Percentiles rank a stretch among this genome's conserved stretches.
Evolutionary conservation across 2,113 vertebrate genomes (phyloP).

Genomic region (Chionodraco myersi): DNA sequence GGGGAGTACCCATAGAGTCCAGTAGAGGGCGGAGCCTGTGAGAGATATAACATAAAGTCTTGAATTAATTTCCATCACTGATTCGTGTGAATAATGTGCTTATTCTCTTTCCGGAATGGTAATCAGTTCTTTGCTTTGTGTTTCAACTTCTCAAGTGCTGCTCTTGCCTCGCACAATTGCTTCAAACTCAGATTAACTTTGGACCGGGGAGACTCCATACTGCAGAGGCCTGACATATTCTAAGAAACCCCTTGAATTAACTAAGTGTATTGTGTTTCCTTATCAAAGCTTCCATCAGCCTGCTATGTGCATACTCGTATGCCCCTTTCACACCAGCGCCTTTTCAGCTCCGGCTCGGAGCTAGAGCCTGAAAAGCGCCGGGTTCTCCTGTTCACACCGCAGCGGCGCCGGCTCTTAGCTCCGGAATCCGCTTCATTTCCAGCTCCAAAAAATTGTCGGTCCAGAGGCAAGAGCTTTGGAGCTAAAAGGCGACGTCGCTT

Average conservation of each 20-base stretch:
- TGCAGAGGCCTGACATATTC: background rate
- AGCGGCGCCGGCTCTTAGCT: no score
- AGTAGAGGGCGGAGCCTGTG: no score
- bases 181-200: conserved; percentile 59
- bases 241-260: background rate
- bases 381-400: no score
- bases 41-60: background rate
- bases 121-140: conserved; percentile 63
- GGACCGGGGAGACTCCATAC: conserved; percentile 11
- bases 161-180: conserved; percentile 19
- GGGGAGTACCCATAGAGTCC: no score
- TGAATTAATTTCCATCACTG: conserved; percentile 61
- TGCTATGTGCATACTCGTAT: no score
- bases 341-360: no score
- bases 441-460: no score
- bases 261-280: background rate
- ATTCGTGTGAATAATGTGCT: conserved; percentile 73
- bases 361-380: no score
- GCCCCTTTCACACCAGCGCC: no score
- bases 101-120: conserved; percentile 60
- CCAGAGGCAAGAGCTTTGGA: no score
- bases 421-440: no score
- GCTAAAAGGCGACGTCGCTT: no score
- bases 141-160: conserved; percentile 58
- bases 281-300: background rate